A percentile compares a stretch with the other conserved stretches of the same genome.
These are phyloP conservation scores for Myripristis jacobus DNA, from an alignment of 2,797 vertebrate species.

Conservation along the genomic window DNA sequence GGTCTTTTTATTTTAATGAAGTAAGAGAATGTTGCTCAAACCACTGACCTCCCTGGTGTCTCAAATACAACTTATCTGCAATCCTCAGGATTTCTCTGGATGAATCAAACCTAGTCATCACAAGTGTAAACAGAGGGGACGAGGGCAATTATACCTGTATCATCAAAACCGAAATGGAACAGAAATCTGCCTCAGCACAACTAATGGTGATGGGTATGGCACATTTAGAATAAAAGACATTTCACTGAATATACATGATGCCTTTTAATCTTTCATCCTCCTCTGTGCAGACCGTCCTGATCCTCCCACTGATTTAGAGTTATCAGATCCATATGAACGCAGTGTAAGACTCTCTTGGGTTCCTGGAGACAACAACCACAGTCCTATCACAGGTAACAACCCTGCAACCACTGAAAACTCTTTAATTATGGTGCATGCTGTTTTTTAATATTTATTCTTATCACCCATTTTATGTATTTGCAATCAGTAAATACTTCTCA, in stretches of 20 bases:
- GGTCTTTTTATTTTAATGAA: neutral
- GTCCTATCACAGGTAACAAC: conserved; percentile 90
- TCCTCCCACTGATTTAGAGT: conserved; percentile 89
- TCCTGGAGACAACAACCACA: conserved; percentile 93
- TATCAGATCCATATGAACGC: conserved; percentile 92
- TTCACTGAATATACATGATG: neutral
- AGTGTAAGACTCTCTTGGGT: conserved; percentile 92
- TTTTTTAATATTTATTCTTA: no score
- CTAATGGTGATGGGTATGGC: conserved; percentile 93
- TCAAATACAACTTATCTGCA: neutral
- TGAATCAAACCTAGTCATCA: conserved; percentile 92
- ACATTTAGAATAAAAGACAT: neutral
- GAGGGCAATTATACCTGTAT: conserved; percentile 94
- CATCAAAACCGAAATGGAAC: conserved; percentile 93
- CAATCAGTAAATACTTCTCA: no score
- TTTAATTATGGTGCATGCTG: no score
- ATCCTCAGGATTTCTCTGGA: conserved; percentile 90
- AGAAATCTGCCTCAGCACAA: conserved; percentile 90
- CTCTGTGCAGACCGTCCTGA: conserved; percentile 88
- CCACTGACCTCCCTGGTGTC: neutral
- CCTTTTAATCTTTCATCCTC: conserved; percentile 17
- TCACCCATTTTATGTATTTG: no score
- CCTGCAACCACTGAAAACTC: neutral
- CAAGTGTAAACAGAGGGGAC: conserved; percentile 88
- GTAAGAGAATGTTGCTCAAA: neutral